These are phyloP conservation scores for Parazoanthus swiftii DNA, from an alignment of 92 coral and sea anemone species.

Conservation along the genomic window DNA sequence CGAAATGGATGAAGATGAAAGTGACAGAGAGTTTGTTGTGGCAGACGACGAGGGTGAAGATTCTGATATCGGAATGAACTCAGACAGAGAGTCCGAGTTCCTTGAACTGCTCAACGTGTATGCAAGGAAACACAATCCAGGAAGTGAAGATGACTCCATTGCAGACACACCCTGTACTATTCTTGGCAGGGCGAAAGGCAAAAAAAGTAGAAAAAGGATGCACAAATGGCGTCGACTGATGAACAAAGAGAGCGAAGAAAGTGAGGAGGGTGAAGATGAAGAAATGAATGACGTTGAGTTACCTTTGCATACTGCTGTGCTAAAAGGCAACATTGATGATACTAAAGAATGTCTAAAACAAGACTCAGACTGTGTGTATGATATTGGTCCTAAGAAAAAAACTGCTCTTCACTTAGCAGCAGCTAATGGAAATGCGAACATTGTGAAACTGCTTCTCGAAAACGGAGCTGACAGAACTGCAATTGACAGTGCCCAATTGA, in stretches of 20 bases:
- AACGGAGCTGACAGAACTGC: conserved; percentile 69
- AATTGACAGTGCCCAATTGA: conserved; percentile 69
- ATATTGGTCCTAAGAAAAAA: conserved; percentile 67
- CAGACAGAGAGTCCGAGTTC: conserved; percentile 72
- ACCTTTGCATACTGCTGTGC: conserved; percentile 61
- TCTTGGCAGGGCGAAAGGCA: conserved; percentile 23
- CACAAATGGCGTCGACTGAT: conserved; percentile 71
- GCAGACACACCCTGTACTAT: conserved; percentile 18
- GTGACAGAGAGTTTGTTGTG: conserved; percentile 83
- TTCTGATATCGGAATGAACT: conserved; percentile 72
- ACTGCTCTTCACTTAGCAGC: conserved; percentile 86
- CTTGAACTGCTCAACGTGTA: conserved; percentile 58
- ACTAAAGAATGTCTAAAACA: conserved; percentile 50
- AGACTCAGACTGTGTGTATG: conserved; percentile 59
- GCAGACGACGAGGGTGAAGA: conserved; percentile 58
- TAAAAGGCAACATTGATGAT: conserved; percentile 52
- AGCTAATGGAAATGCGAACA: conserved; percentile 58
- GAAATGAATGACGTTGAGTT: conserved; percentile 31
- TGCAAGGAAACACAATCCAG: conserved; percentile 42
- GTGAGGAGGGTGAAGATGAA: conserved; percentile 33
- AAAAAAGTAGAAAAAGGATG: conserved; percentile 33
- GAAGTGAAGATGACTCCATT: not conserved
- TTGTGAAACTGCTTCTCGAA: conserved; percentile 68
- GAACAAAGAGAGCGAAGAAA: conserved; percentile 68
- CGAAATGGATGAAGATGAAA: conserved; percentile 73